Percentiles rank a stretch among this genome's conserved stretches.
These are phyloP conservation scores for Drosophila kokeensis DNA, from an alignment of 2,888 invertebrate genomes.

Conservation along the genomic window DNA sequence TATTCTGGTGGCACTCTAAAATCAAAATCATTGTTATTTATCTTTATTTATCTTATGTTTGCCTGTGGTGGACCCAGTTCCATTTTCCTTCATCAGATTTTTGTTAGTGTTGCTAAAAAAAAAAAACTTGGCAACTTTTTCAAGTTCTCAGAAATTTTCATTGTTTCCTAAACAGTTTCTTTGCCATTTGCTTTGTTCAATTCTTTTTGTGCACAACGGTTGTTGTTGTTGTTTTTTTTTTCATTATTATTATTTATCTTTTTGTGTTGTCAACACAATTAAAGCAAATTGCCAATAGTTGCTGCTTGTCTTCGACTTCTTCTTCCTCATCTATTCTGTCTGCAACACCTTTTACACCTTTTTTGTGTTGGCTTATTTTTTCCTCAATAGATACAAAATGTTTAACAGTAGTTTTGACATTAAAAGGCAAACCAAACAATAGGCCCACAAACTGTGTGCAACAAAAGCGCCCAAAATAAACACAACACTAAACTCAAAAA, in stretches of 20 bases:
- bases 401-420: conserved; percentile 64
- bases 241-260: conserved; percentile 20
- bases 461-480: conserved; percentile 38
- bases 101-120: conserved; percentile 28
- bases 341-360: conserved; percentile 13
- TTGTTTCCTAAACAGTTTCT: conserved; percentile 28
- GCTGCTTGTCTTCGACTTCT: conserved; percentile 10
- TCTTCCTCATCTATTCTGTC: conserved; percentile 1
- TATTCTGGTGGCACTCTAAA: conserved; percentile 5
- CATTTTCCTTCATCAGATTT: conserved; percentile 22
- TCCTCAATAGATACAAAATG: conserved; percentile 5
- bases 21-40: conserved; percentile 10
- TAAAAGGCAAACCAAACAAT: conserved; percentile 46
- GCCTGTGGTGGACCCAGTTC: conserved; percentile 12
- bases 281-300: conserved; percentile 75
- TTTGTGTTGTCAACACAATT: conserved; percentile 60
- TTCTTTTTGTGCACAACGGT: conserved; percentile 15
- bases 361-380: conserved; percentile 1
- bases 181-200: conserved; percentile 28
- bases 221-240: background rate
- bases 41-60: conserved; percentile 2
- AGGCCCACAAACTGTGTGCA: conserved; percentile 27
- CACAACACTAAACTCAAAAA: conserved; percentile 24
- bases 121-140: conserved; percentile 11
- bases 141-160: conserved; percentile 19